Percentiles rank a stretch among this genome's conserved stretches.
Conservation (phyloP, 2,888 invertebrate species). For the Oscheius sp. region DNA sequence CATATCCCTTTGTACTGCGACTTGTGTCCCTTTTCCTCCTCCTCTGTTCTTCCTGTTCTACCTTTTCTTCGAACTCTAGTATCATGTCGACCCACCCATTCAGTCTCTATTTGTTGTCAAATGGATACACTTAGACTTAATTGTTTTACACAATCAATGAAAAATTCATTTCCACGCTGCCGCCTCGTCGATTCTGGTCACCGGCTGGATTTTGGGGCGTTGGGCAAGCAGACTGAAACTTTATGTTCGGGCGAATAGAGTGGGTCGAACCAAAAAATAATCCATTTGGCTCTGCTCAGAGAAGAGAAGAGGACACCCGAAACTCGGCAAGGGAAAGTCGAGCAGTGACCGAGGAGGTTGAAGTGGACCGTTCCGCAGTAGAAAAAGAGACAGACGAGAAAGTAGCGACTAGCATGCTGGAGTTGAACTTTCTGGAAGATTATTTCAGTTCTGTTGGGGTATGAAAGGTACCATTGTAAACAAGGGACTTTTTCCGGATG, state of each 20-base stretch:
- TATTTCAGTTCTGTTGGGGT: background rate
- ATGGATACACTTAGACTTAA: too few species aligned
- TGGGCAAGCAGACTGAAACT: too few species aligned
- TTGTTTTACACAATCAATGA: too few species aligned
- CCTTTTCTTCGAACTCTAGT: too few species aligned
- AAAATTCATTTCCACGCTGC: too few species aligned
- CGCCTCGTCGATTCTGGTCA: too few species aligned
- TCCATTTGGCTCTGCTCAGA: slow-evolving; percentile 1
- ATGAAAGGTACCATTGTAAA: background rate
- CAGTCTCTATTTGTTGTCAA: too few species aligned
- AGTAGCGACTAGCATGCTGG: background rate
- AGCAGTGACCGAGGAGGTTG: background rate
- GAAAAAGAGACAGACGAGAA: slow-evolving; percentile 3
- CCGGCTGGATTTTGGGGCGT: too few species aligned
- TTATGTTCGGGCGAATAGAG: background rate
- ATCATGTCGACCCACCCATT: too few species aligned
- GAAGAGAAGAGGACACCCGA: background rate
- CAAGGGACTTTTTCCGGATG: background rate
- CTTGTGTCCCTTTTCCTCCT: too few species aligned
- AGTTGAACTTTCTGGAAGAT: slow-evolving; percentile 5
- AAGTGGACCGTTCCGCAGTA: background rate
- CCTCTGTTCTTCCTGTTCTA: too few species aligned
- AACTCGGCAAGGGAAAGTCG: background rate
- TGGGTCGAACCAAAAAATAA: background rate
- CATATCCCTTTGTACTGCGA: too few species aligned